Conservation (phyloP, 2,113 vertebrate genomes). For the Sebastes fasciatus region DNA sequence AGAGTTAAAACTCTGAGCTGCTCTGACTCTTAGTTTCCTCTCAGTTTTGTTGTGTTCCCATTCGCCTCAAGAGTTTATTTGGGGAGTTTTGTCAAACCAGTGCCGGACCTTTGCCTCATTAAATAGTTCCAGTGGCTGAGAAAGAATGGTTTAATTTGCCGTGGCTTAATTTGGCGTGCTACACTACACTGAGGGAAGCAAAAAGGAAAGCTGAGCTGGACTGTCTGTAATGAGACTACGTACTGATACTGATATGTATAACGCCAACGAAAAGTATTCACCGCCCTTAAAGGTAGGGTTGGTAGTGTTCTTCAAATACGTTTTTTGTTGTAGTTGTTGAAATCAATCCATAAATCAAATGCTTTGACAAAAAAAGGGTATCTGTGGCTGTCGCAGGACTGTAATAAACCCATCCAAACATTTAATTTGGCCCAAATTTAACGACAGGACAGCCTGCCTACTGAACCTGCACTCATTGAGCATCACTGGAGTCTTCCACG, state of each 20-base stretch:
- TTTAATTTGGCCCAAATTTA: no score
- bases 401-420: no score
- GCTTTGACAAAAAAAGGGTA: no score
- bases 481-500: no score
- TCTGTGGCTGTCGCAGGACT: no score
- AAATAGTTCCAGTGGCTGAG: constrained; percentile 51
- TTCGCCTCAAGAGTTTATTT: constrained; percentile 7
- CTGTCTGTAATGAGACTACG: not conserved
- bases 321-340: no score
- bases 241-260: not conserved
- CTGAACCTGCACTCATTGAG: no score
- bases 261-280: not conserved
- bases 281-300: not conserved
- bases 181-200: not conserved
- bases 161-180: constrained; percentile 33
- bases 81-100: constrained; percentile 8
- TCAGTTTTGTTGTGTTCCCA: not conserved
- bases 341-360: no score
- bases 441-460: no score
- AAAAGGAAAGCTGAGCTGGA: constrained; percentile 9
- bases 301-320: no score
- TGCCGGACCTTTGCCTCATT: constrained; percentile 37
- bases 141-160: constrained; percentile 55
- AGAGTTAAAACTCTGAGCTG: not conserved
- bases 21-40: not conserved